Evolutionary conservation across 2,113 vertebrate species (phyloP).

Genomic region (Oreochromis niloticus): DNA sequence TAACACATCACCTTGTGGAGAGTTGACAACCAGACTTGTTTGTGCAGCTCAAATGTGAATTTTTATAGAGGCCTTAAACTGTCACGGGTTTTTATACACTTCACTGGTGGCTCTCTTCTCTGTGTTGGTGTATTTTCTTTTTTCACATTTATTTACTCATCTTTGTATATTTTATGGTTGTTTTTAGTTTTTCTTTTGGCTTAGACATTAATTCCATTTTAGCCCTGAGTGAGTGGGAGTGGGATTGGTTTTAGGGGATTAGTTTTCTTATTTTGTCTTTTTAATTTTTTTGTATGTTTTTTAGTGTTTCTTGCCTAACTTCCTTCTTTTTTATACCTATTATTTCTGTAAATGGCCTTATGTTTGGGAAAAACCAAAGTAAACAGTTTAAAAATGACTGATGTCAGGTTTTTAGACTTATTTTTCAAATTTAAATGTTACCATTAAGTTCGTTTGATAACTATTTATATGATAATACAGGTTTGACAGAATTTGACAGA

Average conservation of each 20-base stretch:
- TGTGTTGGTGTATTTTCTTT: background rate
- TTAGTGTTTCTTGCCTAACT: background rate
- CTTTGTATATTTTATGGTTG: background rate
- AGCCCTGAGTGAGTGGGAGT: background rate
- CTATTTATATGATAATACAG: background rate
- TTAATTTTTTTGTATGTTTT: background rate
- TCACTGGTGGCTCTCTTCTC: background rate
- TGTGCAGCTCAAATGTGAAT: background rate
- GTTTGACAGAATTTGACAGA: background rate
- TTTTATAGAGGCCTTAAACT: background rate
- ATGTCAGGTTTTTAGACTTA: background rate
- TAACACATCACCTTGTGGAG: background rate
- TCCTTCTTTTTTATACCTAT: background rate
- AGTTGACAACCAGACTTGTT: background rate
- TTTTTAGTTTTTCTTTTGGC: background rate
- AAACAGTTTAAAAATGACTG: background rate
- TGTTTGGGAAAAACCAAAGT: background rate
- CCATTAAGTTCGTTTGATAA: background rate
- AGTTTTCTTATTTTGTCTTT: background rate
- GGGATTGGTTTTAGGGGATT: background rate
- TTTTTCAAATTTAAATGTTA: background rate
- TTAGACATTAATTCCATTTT: background rate
- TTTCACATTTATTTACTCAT: background rate
- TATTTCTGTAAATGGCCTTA: background rate
- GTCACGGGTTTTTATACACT: background rate